A percentile compares a stretch with the other conserved stretches of the same genome.
These are phyloP conservation scores for Eupithecia subumbrata DNA, from an alignment of 2,888 invertebrate genomes.

Conservation along the genomic window DNA sequence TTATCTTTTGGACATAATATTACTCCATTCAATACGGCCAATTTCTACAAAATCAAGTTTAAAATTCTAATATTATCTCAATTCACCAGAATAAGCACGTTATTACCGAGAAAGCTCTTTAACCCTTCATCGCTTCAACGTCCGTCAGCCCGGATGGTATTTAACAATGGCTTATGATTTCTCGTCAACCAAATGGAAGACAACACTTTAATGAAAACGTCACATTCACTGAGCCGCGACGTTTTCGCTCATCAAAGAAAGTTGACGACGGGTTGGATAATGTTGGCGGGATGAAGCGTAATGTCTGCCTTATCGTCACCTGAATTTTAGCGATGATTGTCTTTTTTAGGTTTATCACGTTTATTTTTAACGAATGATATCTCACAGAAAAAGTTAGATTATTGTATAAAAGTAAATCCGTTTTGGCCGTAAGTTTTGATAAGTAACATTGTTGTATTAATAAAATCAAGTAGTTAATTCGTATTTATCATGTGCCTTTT, in stretches of 20 bases:
- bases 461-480: too few species aligned
- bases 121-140: slow-evolving; percentile 48
- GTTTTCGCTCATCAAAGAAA: slow-evolving; percentile 59
- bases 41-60: not conserved
- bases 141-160: slow-evolving; percentile 53
- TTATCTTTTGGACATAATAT: not conserved
- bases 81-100: slow-evolving; percentile 1
- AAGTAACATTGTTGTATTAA: too few species aligned
- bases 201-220: slow-evolving; percentile 71
- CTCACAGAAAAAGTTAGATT: not conserved
- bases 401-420: too few species aligned
- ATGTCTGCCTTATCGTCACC: slow-evolving; percentile 13
- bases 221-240: slow-evolving; percentile 55
- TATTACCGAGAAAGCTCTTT: slow-evolving; percentile 48
- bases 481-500: too few species aligned
- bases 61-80: not conserved
- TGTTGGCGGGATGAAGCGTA: slow-evolving; percentile 9
- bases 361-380: not conserved
- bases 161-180: slow-evolving; percentile 62
- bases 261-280: slow-evolving; percentile 50
- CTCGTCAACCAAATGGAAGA: slow-evolving; percentile 60
- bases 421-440: too few species aligned
- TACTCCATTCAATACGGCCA: slow-evolving; percentile 5
- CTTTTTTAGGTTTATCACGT: not conserved
- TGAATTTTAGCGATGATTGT: not conserved